These are phyloP conservation scores for Tenrec ecaudatus DNA, from an alignment of 2,113 vertebrate genomes.

Conservation along the genomic window DNA sequence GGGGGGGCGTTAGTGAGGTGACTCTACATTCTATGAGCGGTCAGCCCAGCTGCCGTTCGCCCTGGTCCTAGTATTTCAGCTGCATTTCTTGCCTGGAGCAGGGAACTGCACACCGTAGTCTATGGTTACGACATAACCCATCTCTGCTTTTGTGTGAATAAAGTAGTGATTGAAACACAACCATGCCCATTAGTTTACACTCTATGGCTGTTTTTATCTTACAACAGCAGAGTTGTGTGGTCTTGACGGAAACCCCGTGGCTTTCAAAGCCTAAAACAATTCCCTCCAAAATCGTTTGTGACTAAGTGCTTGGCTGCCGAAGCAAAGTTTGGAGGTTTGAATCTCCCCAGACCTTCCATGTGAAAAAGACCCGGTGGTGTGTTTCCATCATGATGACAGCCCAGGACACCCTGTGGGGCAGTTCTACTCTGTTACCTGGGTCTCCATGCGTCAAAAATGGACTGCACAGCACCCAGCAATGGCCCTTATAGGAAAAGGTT, in stretches of 20 bases:
- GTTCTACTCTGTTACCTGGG: background rate
- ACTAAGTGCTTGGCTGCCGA: background rate
- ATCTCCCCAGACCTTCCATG: background rate
- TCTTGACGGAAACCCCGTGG: background rate
- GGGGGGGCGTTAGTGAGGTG: background rate
- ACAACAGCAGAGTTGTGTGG: background rate
- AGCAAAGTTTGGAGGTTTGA: background rate
- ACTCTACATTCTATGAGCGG: background rate
- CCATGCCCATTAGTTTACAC: background rate
- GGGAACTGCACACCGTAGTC: background rate
- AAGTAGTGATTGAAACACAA: conserved; percentile 44
- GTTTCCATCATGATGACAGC: background rate
- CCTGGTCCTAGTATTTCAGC: background rate
- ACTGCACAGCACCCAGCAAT: no score
- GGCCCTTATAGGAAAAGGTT: no score
- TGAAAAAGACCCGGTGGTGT: background rate
- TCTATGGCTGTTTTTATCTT: background rate
- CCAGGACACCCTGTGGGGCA: background rate
- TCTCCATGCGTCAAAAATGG: background rate
- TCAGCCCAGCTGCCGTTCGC: background rate
- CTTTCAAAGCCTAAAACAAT: background rate
- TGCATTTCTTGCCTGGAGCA: background rate
- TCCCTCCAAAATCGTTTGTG: background rate
- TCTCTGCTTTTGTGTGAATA: conserved; percentile 29
- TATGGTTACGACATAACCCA: background rate